Conservation (phyloP, 64 coral and sea anemone genomes). For the Cladopsammia gracilis region DNA sequence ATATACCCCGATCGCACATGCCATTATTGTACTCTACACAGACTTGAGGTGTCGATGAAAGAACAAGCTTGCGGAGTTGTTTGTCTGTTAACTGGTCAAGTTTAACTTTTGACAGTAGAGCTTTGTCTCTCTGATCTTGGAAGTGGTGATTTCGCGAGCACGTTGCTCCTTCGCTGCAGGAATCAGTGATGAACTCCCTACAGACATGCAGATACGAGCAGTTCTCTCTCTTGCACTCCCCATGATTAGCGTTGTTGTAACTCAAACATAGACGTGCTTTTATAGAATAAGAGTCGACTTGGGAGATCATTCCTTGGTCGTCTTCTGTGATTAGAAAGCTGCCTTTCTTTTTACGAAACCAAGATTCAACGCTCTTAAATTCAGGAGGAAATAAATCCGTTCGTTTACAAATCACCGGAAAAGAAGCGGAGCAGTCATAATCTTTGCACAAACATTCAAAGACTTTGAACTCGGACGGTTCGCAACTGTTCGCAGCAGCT, state of each 20-base stretch:
- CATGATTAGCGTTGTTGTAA: not conserved
- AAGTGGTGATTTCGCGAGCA: constrained; percentile 66
- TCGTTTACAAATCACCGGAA: constrained; percentile 48
- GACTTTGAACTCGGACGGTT: constrained; percentile 42
- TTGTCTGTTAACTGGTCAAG: constrained; percentile 45
- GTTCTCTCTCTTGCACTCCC: constrained; percentile 11
- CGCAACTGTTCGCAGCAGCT: not conserved
- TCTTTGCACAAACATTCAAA: constrained; percentile 60
- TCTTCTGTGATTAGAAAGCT: constrained; percentile 73
- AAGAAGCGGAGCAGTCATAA: constrained; percentile 27
- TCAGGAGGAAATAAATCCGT: constrained; percentile 49
- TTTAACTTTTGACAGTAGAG: constrained; percentile 30
- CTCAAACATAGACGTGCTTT: constrained; percentile 66
- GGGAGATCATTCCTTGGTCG: constrained; percentile 21
- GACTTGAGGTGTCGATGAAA: constrained; percentile 55
- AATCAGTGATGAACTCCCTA: constrained; percentile 53
- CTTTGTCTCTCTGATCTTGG: constrained; percentile 41
- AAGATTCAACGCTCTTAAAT: constrained; percentile 53
- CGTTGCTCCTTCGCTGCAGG: constrained; percentile 36
- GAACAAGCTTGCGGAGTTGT: constrained; percentile 42
- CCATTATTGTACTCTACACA: constrained; percentile 68
- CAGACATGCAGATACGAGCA: constrained; percentile 79
- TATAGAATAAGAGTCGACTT: constrained; percentile 48
- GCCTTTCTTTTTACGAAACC: constrained; percentile 45
- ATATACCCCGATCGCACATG: constrained; percentile 9